phyloP scores from a whole-genome alignment of 2,888 invertebrate species.

The Cerastis leucographa region DNA sequence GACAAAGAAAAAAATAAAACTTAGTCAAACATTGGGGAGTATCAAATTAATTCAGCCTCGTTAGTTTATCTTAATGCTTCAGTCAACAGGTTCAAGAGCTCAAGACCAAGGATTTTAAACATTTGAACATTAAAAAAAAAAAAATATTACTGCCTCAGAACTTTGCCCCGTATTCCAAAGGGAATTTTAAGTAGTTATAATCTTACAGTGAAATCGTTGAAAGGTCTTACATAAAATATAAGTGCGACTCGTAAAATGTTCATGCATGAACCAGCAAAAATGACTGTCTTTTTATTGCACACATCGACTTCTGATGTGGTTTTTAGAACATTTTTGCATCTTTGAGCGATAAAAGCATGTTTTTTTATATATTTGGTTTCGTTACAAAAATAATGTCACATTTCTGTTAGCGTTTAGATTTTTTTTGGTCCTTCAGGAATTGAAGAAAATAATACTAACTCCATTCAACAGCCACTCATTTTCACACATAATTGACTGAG shows the following conservation, averaged over 20 bases:
- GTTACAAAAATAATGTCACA: not conserved
- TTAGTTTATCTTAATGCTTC: conserved; percentile 15
- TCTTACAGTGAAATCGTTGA: conserved; percentile 8
- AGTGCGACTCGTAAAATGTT: conserved; percentile 23
- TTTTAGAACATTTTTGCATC: not conserved
- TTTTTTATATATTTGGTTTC: not conserved
- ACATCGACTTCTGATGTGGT: not conserved
- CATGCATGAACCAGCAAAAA: not conserved
- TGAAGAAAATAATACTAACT: not conserved
- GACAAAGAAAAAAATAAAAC: not conserved
- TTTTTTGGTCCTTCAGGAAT: not conserved
- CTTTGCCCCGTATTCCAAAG: conserved; percentile 22
- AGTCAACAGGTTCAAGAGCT: not conserved
- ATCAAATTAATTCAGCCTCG: conserved; percentile 9
- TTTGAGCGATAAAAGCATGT: not conserved
- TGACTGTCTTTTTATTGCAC: conserved; percentile 2
- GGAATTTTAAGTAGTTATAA: conserved; percentile 25
- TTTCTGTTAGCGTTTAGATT: not conserved
- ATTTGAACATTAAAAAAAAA: conserved; percentile 17
- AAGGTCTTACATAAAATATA: conserved; percentile 9
- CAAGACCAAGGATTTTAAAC: conserved; percentile 9
- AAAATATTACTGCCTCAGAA: conserved; percentile 2
- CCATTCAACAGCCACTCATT: not conserved
- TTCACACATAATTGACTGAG: too few species aligned
- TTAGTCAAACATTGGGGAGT: not conserved